Percentiles rank a stretch among this genome's conserved stretches.
phyloP scores from a whole-genome alignment of 2,797 vertebrate genomes.

The Clarias laeviceps region DNA sequence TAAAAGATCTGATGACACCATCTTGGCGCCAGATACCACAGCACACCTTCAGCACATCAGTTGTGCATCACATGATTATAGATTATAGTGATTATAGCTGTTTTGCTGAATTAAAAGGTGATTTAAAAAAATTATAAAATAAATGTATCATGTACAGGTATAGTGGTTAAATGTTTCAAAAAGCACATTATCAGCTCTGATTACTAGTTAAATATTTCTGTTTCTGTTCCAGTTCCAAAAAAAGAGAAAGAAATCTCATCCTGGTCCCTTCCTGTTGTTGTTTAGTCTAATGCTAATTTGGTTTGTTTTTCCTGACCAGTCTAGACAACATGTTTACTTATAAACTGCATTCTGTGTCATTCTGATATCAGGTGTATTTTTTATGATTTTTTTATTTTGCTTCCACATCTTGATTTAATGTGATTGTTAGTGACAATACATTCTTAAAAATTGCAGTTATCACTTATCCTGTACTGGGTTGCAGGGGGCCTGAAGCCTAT shows the following conservation, averaged over 20 bases:
- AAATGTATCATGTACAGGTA: background rate
- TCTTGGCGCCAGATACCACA: too few relatives aligned
- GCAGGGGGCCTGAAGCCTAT: too few relatives aligned
- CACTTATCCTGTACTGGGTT: too few relatives aligned
- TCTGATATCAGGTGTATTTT: background rate
- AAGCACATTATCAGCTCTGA: background rate
- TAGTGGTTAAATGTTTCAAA: background rate
- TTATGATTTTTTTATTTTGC: background rate
- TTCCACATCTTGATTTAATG: background rate
- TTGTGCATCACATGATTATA: too few relatives aligned
- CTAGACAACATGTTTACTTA: background rate
- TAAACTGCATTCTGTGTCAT: background rate
- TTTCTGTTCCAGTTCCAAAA: background rate
- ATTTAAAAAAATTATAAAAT: background rate
- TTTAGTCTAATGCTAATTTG: background rate
- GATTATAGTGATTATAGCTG: too few relatives aligned
- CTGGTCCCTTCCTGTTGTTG: background rate
- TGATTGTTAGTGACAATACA: background rate
- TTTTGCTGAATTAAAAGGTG: background rate
- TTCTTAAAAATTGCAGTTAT: background rate
- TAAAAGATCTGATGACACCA: too few relatives aligned
- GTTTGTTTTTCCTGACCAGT: background rate
- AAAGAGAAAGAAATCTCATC: background rate
- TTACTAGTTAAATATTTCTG: background rate
- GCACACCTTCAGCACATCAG: too few relatives aligned